Evolutionary conservation across 2,888 invertebrate species (phyloP), one percentile per base, ranked within the genome.

Genomic region (Cheilosia vulpina): DNA sequence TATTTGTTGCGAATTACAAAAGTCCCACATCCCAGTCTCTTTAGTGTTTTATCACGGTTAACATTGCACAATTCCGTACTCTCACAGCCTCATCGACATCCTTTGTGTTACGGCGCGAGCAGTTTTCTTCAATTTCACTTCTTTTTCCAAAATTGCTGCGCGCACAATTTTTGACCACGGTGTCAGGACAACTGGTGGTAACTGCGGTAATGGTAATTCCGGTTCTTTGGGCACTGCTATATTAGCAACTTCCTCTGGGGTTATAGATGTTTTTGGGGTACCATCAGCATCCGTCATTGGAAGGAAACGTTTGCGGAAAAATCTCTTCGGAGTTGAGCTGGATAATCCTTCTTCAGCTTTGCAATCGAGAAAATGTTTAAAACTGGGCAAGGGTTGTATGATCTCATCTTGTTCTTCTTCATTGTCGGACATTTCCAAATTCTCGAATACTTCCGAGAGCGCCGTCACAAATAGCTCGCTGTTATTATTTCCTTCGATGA

Each of bases 161-260:
- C 83, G 83, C 50, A 83, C 58, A 50, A 83, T 73, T 41, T 73
- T 78, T 3, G 83, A 83, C 83, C 83, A 78, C 38, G 83, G 83
- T 11, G 83, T 83, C 11, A 83, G 38, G 27, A 83, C 57, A n/a
- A 83, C 73, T 27, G 83, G 45, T 66, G 83, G 73, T 9, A 83
- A 50, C 41, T 73, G 68, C 7, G 83, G 83, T 11, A 83, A 17
- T 4, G 83, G 83, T 11, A 38, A 9, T 3, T 17, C 57, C 2
- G 24, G 41, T 24, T 41, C 1, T n/a, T 73, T 72, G n/a, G 62
- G 47, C 3, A 43, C 13, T 5, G 45, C 63, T n/a, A 73, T 34
- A 5, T 38, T 68, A 1, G 73, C 62, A 11, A 83, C 52, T 52
- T 83, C 78, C 2, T 68, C 73, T 2, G 83, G 83, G 1, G 83